Conservation (phyloP, 35 echinoderm and acorn worm genomes). For the Antedon bifida region DNA sequence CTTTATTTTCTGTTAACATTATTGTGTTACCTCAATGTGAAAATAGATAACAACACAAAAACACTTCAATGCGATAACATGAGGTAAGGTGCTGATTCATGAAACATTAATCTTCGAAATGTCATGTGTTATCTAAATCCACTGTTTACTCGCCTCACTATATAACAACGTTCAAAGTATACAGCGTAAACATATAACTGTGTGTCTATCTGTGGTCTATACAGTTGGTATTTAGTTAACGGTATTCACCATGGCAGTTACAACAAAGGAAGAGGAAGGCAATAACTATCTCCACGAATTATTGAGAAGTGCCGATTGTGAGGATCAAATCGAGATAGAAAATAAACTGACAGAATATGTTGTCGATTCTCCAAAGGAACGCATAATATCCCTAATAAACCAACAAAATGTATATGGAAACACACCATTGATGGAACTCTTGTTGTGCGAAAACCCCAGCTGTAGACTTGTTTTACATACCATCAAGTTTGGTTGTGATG, state of each 20-base stretch:
- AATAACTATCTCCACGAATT: not conserved
- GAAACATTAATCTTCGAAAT: too few relatives aligned
- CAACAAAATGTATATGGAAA: not conserved
- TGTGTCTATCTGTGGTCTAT: not conserved
- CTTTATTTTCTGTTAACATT: too few relatives aligned
- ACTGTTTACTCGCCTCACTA: too few relatives aligned
- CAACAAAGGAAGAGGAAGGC: not conserved
- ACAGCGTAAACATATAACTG: too few relatives aligned
- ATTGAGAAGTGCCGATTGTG: not conserved
- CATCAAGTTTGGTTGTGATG: not conserved
- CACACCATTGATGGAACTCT: not conserved
- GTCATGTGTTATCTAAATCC: too few relatives aligned
- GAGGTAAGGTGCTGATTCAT: too few relatives aligned
- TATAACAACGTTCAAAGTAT: too few relatives aligned
- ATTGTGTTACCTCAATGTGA: too few relatives aligned
- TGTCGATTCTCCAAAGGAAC: not conserved
- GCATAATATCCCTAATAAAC: constrained; percentile 2
- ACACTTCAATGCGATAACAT: too few relatives aligned
- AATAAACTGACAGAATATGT: not conserved
- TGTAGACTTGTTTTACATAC: not conserved
- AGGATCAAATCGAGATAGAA: not conserved
- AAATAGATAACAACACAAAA: too few relatives aligned
- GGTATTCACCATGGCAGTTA: not conserved
- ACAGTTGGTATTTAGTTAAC: not conserved
- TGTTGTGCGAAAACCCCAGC: not conserved